Base-by-base conservation (phyloP, 2,888 invertebrate species). In the Drosophila ustulata region DNA sequence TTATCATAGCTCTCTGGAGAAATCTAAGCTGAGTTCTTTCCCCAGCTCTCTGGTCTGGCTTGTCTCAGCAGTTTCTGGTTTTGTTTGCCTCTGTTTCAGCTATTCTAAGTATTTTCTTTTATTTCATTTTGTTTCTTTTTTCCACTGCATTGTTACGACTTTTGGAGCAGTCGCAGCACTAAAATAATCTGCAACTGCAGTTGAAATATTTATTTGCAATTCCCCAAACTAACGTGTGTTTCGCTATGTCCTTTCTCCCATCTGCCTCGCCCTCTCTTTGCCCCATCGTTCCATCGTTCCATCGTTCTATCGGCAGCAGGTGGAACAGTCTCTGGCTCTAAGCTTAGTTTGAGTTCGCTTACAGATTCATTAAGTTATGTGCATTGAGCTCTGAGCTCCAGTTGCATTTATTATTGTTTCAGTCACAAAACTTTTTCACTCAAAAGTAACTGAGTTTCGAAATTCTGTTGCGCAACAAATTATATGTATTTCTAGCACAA, bases 201-300 rank as follows among this genome's bases (percentile, higher is more conserved):
- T 80, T 89, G 86, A 88, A 89, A 89, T 88, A 89, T 89, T 86
- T 89, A 89, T 89, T 89, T 89, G 81, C 84, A 89, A 89, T 84
- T 89, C 89, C 89, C 89, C 78, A 82, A 89, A 86, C 89, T 76
- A 76, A 77, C 76, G 81, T 82, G 71, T 73, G 56, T 55, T 59
- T 18, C 55, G 25, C 47, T 9, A 26, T 56, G 13, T 28, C 23
- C 25, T 30, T 1, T 7, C 7, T 41, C 41, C 25, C 55, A 30
- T 11, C 41, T 43, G 4, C 25, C 43, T 26, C 2, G 25, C 43
- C 11, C 41, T n/a, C 28, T 37, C 37, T 30, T 2, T 18, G 7
- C 23, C 39, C 18, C 18, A 18, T 18, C 18, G 18, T 18, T 23
- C 3, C 18, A n/a, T n/a, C n/a, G n/a, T n/a, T n/a, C n/a, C 7